These are phyloP conservation scores for Liodrosophila aerea DNA, from an alignment of 2,888 invertebrate genomes.

Conservation along the genomic window DNA sequence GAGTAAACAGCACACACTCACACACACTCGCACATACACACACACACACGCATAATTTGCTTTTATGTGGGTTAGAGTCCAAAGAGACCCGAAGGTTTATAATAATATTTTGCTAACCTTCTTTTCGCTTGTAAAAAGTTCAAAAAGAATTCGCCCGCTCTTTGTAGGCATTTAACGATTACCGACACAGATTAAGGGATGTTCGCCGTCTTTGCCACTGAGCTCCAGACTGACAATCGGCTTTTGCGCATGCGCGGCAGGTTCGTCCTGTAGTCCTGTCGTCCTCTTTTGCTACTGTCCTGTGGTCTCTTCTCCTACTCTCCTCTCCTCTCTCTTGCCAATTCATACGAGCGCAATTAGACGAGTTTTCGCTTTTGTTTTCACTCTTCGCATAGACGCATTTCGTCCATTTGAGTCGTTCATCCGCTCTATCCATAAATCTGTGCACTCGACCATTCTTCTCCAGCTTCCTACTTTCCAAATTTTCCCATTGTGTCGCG, in stretches of 20 bases:
- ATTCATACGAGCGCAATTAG: constrained; percentile 76
- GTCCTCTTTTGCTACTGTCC: constrained; percentile 4
- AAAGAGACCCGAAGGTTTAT: constrained; percentile 63
- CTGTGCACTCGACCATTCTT: constrained; percentile 69
- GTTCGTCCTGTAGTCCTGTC: constrained; percentile 32
- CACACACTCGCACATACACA: constrained; percentile 6
- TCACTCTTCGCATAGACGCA: constrained; percentile 40
- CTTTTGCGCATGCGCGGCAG: constrained; percentile 63
- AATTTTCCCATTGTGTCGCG: constrained; percentile 65
- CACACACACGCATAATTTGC: constrained; percentile 48
- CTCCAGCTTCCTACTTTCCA: constrained; percentile 25
- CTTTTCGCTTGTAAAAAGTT: constrained; percentile 77
- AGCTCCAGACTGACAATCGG: constrained; percentile 54
- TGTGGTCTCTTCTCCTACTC: constrained; percentile 12
- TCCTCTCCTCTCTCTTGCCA: constrained; percentile 25
- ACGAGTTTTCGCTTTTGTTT: constrained; percentile 69
- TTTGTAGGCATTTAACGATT: constrained; percentile 78
- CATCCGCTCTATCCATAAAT: constrained; percentile 75
- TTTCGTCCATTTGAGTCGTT: constrained; percentile 60
- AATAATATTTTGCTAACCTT: constrained; percentile 80
- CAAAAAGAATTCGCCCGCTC: constrained; percentile 80
- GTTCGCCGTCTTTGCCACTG: constrained; percentile 51
- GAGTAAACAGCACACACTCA: constrained; percentile 76
- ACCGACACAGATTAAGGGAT: constrained; percentile 82
- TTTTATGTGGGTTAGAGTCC: constrained; percentile 61